Conservation (phyloP, 2,888 invertebrate species). For the Phrixothrix hirtus region DNA sequence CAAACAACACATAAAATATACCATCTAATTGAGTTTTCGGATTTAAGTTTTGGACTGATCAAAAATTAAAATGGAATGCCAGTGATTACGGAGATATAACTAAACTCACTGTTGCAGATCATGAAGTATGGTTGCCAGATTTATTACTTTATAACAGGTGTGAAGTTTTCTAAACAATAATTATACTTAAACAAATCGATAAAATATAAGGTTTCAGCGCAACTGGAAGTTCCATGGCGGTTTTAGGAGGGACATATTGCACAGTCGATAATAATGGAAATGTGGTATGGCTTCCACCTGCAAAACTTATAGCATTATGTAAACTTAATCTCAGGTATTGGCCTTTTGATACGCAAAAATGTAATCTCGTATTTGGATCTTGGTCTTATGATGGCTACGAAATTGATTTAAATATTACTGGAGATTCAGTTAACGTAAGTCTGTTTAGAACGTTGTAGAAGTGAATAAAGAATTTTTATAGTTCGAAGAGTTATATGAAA, state of each 20-base stretch:
- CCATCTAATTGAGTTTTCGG: too few species aligned
- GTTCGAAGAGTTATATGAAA: too few species aligned
- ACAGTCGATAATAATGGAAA: conserved; percentile 58
- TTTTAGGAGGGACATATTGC: conserved; percentile 63
- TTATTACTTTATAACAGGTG: conserved; percentile 71
- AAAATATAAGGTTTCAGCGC: conserved; percentile 56
- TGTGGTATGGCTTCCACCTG: conserved; percentile 70
- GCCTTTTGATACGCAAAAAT: conserved; percentile 76
- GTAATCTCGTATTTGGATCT: conserved; percentile 71
- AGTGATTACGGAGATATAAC: conserved; percentile 67
- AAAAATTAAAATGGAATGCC: conserved; percentile 73
- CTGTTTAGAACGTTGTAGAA: too few species aligned
- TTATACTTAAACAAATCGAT: conserved; percentile 8
- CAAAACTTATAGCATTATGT: conserved; percentile 68
- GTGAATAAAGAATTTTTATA: too few species aligned
- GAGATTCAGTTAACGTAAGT: conserved; percentile 15
- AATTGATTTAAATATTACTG: conserved; percentile 54
- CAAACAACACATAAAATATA: too few species aligned
- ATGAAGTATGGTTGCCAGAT: conserved; percentile 81
- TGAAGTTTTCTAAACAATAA: not conserved
- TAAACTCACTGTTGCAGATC: conserved; percentile 65
- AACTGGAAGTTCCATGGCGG: conserved; percentile 62
- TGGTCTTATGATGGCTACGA: conserved; percentile 69
- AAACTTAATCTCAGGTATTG: conserved; percentile 69
- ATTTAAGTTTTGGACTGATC: conserved; percentile 80